A percentile compares a stretch with the other conserved stretches of the same genome.
phyloP scores from a whole-genome alignment of 2,888 invertebrate species.

The Nymphalis urticae region DNA sequence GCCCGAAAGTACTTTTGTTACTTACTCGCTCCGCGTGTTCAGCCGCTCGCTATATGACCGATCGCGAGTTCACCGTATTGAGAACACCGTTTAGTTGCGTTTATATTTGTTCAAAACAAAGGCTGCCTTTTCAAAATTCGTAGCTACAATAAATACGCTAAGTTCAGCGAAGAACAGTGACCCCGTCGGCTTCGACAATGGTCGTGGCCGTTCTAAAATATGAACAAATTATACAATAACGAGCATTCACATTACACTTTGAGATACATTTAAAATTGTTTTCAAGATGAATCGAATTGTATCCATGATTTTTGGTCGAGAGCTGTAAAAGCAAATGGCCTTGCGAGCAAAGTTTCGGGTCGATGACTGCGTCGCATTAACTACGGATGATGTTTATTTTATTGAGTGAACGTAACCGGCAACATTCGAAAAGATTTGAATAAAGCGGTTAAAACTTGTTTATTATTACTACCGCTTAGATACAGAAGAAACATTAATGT shows the following conservation, averaged over 20 bases:
- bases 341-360: constrained; percentile 64
- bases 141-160: constrained; percentile 42
- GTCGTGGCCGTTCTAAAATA: constrained; percentile 40
- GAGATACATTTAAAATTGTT: constrained; percentile 17
- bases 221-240: constrained; percentile 38
- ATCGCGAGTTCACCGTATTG: constrained; percentile 74
- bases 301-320: constrained; percentile 49
- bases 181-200: constrained; percentile 39
- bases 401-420: constrained; percentile 56
- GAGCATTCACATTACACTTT: constrained; percentile 27
- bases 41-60: constrained; percentile 58
- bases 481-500: background rate
- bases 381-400: constrained; percentile 71
- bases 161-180: constrained; percentile 49
- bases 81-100: constrained; percentile 64
- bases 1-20: constrained; percentile 80
- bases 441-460: constrained; percentile 11
- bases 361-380: constrained; percentile 62
- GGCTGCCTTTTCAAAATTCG: constrained; percentile 61
- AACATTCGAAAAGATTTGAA: constrained; percentile 20
- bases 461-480: constrained; percentile 2
- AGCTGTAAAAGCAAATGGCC: constrained; percentile 77
- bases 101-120: constrained; percentile 67
- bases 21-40: constrained; percentile 48
- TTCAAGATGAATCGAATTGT: constrained; percentile 17